Base-by-base conservation (phyloP, 2,888 invertebrate species). In the Calameuta filiformis region DNA sequence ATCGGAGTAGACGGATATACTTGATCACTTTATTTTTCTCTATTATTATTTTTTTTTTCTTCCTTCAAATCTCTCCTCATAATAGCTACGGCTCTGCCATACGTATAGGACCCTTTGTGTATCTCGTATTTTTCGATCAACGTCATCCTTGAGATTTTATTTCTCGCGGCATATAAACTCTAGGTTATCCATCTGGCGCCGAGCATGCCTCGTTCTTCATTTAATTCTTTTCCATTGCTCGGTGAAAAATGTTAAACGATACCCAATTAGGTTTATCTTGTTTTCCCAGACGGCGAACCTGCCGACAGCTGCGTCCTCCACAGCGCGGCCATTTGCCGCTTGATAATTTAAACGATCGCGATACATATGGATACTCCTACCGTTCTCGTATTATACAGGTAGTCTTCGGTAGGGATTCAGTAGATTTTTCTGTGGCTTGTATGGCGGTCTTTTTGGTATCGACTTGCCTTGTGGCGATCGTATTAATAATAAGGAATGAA, bases 291-390 rank as follows among this genome's bases (percentile, higher is more conserved):
- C 79, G 68, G 71, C 23, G 78, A 78, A 77, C 78, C 73, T 75
- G 76, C 76, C 79, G 76, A 73, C 79, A 76, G 76, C 77, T 77
- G 75, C 79, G 75, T 56, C 77, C 56, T 56, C 56, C 56, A 9
- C 23, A 37, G 77, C 68, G 75, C 77, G 69, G 81, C 81, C 80
- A 81, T 81, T 81, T 80, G 80, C 81, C 68, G 73, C 68, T 73
- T 69, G 71, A 78, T 77, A 81, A 81, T 81, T 81, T 80, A 80
- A 80, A 76, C 75, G 78, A 69, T 77, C 77, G 80, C 74, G 76
- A 79, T 79, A 69, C 78, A 75, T 76, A 75, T 76, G 37, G 76
- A 69, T 23, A 23, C 6, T 23, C 56, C 23, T 56, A 56, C 9
- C 56, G 9, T 23, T 56, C 56, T 23, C 23, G 15, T 56, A 56